phyloP scores from a whole-genome alignment of 2,888 invertebrate genomes.

The Taphrorychus bicolor region DNA sequence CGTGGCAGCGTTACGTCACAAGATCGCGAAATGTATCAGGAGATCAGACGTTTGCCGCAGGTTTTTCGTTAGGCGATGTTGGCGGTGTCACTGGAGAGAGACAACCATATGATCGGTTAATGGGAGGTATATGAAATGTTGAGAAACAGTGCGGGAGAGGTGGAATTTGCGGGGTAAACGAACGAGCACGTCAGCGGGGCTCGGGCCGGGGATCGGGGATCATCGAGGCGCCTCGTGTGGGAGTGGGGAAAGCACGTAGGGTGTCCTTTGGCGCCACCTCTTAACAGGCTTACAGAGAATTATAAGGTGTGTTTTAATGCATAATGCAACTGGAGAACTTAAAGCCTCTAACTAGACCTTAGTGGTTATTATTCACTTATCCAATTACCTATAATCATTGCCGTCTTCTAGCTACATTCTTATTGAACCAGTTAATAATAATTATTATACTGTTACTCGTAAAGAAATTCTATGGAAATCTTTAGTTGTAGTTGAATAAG shows the following conservation, averaged over 20 bases:
- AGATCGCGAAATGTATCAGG: conserved; percentile 56
- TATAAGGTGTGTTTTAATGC: neutral
- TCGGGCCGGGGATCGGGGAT: conserved; percentile 20
- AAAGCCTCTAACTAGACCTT: too few relatives aligned
- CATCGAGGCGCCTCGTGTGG: conserved; percentile 31
- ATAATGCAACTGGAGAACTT: too few relatives aligned
- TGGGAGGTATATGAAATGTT: neutral
- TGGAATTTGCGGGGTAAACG: neutral
- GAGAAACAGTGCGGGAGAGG: neutral
- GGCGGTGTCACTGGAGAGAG: too few relatives aligned
- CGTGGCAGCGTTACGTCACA: conserved; percentile 60
- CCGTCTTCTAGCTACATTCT: too few relatives aligned
- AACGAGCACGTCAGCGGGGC: neutral
- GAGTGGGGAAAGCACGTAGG: conserved; percentile 29
- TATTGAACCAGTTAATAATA: too few relatives aligned
- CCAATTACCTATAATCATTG: too few relatives aligned
- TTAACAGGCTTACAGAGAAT: conserved; percentile 29
- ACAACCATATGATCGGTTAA: too few relatives aligned
- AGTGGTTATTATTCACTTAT: too few relatives aligned
- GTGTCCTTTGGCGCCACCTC: conserved; percentile 42
- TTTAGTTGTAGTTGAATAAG: too few relatives aligned
- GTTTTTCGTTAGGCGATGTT: neutral
- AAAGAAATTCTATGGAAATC: too few relatives aligned
- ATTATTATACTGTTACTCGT: too few relatives aligned
- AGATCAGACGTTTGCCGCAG: conserved; percentile 43